phyloP scores from a whole-genome alignment of 1,140 invertebrate genomes.

The Sitobion miscanthi region DNA sequence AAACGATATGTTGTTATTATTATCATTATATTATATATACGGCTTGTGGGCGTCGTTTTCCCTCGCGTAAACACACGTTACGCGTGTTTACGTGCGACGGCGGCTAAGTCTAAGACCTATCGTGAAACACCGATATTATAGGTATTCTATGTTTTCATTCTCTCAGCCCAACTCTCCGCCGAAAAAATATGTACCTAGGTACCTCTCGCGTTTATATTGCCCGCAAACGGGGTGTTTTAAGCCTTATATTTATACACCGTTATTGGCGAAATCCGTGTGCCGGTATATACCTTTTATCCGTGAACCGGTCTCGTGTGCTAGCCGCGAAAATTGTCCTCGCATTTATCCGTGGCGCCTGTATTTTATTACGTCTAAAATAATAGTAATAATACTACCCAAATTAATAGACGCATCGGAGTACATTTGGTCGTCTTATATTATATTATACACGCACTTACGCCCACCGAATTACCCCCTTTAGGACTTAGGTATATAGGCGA shows the following conservation, averaged over 20 bases:
- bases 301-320: background rate
- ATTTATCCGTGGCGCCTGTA: conserved; percentile 43
- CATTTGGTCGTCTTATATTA: conserved; percentile 2
- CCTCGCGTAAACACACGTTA: background rate
- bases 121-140: background rate
- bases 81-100: background rate
- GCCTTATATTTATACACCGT: background rate
- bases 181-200: background rate
- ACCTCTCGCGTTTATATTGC: background rate
- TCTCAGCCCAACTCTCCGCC: no score
- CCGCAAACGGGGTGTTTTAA: background rate
- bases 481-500: background rate
- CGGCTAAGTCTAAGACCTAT: background rate
- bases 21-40: background rate
- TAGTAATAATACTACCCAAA: conserved; percentile 37
- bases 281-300: background rate
- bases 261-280: conserved; percentile 23
- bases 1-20: conserved; percentile 7
- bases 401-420: conserved; percentile 43
- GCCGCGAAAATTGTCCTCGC: conserved; percentile 46
- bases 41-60: background rate
- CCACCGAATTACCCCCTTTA: conserved; percentile 49
- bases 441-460: conserved; percentile 18
- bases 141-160: no score
- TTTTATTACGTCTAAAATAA: background rate